phyloP scores from a whole-genome alignment of 1,140 invertebrate species.

The Rhynchophorus ferrugineus region DNA sequence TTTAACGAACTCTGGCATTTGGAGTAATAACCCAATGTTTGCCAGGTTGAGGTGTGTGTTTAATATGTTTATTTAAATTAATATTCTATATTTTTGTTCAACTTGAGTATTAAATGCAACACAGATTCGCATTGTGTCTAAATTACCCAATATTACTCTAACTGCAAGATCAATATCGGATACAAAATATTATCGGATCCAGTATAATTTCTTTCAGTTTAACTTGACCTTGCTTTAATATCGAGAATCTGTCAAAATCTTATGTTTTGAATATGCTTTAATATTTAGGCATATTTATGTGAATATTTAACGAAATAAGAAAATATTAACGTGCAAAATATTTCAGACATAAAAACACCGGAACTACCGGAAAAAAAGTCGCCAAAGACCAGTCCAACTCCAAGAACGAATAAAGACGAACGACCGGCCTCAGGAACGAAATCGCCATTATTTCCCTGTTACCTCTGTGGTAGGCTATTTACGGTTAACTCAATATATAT shows the following conservation, averaged over 20 bases:
- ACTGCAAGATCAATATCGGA: too few relatives aligned
- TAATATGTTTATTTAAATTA: too few relatives aligned
- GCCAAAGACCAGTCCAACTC: neutral
- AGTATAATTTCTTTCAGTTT: too few relatives aligned
- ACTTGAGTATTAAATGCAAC: too few relatives aligned
- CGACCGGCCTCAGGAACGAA: slow-evolving; percentile 27
- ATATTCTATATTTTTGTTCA: too few relatives aligned
- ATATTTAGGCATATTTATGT: neutral
- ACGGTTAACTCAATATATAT: slow-evolving; percentile 63
- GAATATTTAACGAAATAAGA: neutral
- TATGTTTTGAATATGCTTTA: neutral
- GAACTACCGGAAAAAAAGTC: neutral
- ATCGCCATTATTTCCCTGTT: slow-evolving; percentile 50
- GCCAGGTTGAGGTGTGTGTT: too few relatives aligned
- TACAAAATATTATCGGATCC: too few relatives aligned
- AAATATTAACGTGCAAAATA: neutral
- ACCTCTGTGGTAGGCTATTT: slow-evolving; percentile 68
- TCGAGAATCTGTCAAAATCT: neutral
- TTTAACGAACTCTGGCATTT: too few relatives aligned
- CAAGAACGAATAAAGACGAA: slow-evolving; percentile 21
- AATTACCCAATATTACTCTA: too few relatives aligned
- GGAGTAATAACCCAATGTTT: too few relatives aligned
- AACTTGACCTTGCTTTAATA: too few relatives aligned
- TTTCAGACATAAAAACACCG: neutral
- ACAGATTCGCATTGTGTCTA: too few relatives aligned